Base-by-base conservation (phyloP, 2,888 invertebrate species). In the Drosophila conformis region DNA sequence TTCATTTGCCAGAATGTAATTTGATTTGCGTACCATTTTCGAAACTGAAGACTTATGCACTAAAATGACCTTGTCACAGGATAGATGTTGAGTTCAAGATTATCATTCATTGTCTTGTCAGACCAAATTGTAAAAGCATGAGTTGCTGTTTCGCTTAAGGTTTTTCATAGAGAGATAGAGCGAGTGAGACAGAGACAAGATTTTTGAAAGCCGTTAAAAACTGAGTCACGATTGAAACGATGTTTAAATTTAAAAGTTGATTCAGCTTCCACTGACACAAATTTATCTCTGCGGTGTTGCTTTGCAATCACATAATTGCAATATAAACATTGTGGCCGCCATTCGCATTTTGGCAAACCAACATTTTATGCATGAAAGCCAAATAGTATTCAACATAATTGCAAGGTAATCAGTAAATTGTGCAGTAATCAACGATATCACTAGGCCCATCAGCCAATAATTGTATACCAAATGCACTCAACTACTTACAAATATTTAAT, bases 331-430 rank as follows among this genome's bases (percentile, higher is more conserved):
- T 18, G 57, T 18, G 35, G 63, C 35, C 56, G 77, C 54, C 66
- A 63, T 38, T 73, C 4, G 78, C 59, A 78, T 61, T 73, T 56
- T 21, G 83, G 83, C 40, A 18, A 54, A 35, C 62, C 69, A 53
- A 38, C n/a, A 56, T 36, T 63, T 54, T 25, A 52, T 35, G 48
- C 25, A 36, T 58, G 36, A 53, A 52, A 64, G 60, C 46, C 46
- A 27, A 18, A 49, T 5, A 8, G 5, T 25, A 18, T 53, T 35
- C 10, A 11, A 15, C 21, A 52, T 15, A 31, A 25, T 21, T 21
- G 4, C 35, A 3, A 15, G 25, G 10, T 11, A 18, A 6, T 21
- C 33, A 53, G 15, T 1, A 3, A 53, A 53, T 33, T 21, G 21
- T 15, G 8, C 33, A n/a, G 58, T 56, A 61, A 60, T 70, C 38